A percentile compares a stretch with the other conserved stretches of the same genome.
These are phyloP conservation scores for Elysia crispata DNA, from an alignment of 2,888 invertebrate genomes.

Conservation along the genomic window DNA sequence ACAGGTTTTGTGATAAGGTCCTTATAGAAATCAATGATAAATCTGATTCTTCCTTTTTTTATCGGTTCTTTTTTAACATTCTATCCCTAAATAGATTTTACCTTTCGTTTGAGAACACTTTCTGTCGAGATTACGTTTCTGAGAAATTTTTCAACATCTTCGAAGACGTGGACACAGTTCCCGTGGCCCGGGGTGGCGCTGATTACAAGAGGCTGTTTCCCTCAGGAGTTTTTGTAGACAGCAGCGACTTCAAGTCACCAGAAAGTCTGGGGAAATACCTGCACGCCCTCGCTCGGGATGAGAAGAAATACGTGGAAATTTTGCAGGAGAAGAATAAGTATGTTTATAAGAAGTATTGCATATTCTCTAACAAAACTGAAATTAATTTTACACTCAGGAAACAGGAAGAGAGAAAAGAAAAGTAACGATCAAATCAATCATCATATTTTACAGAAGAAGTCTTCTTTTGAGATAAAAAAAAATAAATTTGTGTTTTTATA, in stretches of 20 bases:
- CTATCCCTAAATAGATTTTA: conserved; percentile 52
- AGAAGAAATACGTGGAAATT: conserved; percentile 4
- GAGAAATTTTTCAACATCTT: conserved; percentile 55
- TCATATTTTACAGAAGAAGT: no score
- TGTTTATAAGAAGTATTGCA: no score
- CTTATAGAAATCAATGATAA: no score
- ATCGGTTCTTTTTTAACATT: not conserved
- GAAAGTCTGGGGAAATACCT: conserved; percentile 26
- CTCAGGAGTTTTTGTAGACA: conserved; percentile 22
- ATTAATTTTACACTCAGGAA: no score
- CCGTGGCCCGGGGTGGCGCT: conserved; percentile 44
- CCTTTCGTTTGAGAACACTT: conserved; percentile 58
- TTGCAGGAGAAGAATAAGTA: conserved; percentile 15
- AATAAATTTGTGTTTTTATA: no score
- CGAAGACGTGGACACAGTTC: conserved; percentile 36
- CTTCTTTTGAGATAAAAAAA: no score
- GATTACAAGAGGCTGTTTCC: conserved; percentile 34
- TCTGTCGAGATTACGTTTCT: conserved; percentile 57
- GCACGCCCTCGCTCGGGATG: not conserved
- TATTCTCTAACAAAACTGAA: not conserved
- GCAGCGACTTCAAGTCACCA: conserved; percentile 29
- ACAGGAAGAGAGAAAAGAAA: no score
- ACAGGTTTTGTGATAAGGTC: no score
- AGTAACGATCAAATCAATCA: no score
- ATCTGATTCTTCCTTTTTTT: no score